Percentiles rank a stretch among this genome's conserved stretches.
phyloP scores from a whole-genome alignment of 2,888 invertebrate species.

The Conomelus anceps region DNA sequence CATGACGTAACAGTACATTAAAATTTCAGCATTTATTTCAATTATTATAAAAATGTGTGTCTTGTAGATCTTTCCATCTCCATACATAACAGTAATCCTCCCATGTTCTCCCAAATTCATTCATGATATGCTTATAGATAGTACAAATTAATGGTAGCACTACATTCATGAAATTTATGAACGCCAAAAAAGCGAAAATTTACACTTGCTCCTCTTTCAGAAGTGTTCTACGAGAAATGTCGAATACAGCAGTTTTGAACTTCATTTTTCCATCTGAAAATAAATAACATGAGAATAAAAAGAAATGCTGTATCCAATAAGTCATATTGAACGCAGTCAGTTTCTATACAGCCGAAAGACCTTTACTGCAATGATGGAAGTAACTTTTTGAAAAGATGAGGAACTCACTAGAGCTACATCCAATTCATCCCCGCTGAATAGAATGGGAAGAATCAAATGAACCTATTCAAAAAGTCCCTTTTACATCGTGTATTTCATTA shows the following conservation, averaged over 20 bases:
- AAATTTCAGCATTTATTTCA: no score
- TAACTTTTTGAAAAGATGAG: background rate
- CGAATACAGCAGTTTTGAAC: background rate
- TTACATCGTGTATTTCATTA: background rate
- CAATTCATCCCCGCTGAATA: background rate
- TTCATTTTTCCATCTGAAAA: background rate
- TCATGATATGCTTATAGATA: no score
- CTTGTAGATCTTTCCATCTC: no score
- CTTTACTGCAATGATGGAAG: background rate
- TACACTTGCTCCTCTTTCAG: background rate
- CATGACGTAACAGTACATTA: no score
- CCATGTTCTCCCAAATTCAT: no score
- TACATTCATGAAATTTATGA: no score
- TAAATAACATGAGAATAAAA: background rate
- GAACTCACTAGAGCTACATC: background rate
- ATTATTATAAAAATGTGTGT: no score
- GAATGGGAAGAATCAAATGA: background rate
- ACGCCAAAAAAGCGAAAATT: no score
- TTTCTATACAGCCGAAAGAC: background rate
- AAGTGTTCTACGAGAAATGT: background rate
- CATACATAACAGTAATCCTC: no score
- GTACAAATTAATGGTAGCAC: no score
- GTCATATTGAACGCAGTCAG: background rate
- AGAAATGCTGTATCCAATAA: background rate
- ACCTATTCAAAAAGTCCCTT: background rate